Evolutionary conservation across 2,888 invertebrate genomes (phyloP).

Genomic region (Octonoba sinensis): DNA sequence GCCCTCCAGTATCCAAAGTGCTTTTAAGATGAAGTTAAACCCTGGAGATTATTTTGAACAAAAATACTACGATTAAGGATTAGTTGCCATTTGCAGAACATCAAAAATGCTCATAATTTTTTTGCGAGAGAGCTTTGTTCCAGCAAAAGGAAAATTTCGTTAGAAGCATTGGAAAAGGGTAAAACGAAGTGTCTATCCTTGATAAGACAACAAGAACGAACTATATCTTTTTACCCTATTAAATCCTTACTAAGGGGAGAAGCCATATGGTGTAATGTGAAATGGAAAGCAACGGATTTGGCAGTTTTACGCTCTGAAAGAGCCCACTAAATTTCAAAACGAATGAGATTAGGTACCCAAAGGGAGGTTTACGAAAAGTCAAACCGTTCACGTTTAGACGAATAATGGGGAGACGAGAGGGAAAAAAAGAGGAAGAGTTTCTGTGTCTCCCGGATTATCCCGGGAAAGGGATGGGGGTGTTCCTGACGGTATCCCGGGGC

Average conservation of each 20-base stretch:
- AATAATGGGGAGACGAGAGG: conserved; percentile 21
- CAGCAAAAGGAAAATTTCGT: too few species aligned
- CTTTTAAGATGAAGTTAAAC: too few species aligned
- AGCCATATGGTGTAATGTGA: background rate
- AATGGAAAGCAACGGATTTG: conserved; percentile 33
- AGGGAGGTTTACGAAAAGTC: conserved; percentile 48
- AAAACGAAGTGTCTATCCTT: too few species aligned
- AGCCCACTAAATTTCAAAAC: conserved; percentile 58
- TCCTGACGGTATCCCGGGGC: conserved; percentile 50
- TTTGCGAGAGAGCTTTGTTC: too few species aligned
- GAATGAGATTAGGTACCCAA: conserved; percentile 54
- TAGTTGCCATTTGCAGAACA: too few species aligned
- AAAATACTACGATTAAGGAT: too few species aligned
- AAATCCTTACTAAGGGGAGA: conserved; percentile 47
- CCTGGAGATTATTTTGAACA: too few species aligned
- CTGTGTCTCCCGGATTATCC: conserved; percentile 58
- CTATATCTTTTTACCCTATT: conserved; percentile 36
- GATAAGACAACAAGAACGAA: too few species aligned
- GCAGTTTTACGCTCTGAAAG: conserved; percentile 60
- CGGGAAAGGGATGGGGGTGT: conserved; percentile 21
- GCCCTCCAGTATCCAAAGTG: too few species aligned
- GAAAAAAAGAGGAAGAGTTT: conserved; percentile 26
- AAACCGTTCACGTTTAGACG: conserved; percentile 52
- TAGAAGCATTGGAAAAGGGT: too few species aligned
- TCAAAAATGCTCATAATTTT: too few species aligned